Evolutionary conservation across 2,113 vertebrate genomes (phyloP).

Genomic region (Cacatua alba): DNA sequence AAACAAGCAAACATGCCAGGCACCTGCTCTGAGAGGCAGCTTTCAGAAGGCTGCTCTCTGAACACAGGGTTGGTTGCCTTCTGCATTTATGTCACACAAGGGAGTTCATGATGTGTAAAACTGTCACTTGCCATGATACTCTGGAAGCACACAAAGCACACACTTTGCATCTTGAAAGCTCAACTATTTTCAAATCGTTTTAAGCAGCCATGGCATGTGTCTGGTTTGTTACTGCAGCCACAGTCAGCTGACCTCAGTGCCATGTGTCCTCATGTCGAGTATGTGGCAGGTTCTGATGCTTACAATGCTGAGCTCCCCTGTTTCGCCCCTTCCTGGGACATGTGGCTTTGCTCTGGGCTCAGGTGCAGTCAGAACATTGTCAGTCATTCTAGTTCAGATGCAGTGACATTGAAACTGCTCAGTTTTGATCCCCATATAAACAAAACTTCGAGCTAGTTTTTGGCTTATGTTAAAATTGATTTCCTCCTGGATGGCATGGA

Average conservation of each 20-base stretch:
- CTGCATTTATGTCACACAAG: neutral
- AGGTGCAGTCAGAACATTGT: neutral
- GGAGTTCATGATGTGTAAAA: neutral
- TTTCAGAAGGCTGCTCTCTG: neutral
- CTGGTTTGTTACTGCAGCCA: neutral
- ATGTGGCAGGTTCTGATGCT: neutral
- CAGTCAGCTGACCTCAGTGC: neutral
- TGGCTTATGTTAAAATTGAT: neutral
- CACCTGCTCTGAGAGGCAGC: neutral
- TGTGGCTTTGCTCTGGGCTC: neutral
- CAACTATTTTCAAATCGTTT: neutral
- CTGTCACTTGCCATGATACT: neutral
- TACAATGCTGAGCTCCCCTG: neutral
- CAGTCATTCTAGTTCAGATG: neutral
- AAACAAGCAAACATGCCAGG: neutral
- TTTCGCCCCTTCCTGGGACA: neutral
- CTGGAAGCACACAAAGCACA: neutral
- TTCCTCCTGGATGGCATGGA: neutral
- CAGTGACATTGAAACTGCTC: neutral
- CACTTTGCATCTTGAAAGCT: neutral
- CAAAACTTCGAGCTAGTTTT: neutral
- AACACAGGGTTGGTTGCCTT: neutral
- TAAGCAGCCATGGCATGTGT: neutral
- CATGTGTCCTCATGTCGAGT: neutral
- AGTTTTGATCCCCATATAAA: fast-evolving